Evolutionary conservation across 1,140 invertebrate species (phyloP).

Genomic region (Planococcus citri): DNA sequence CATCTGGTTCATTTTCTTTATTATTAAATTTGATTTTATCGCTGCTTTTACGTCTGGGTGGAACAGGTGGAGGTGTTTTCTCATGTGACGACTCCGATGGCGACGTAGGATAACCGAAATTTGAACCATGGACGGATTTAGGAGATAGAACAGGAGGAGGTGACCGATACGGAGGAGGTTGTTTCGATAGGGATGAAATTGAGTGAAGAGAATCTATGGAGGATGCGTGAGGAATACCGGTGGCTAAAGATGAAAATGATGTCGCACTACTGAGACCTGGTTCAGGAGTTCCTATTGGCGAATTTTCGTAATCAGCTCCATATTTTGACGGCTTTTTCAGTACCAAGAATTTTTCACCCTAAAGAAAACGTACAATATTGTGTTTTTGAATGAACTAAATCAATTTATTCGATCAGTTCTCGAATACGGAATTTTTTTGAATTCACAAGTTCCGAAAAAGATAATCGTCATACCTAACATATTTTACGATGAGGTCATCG

Average conservation of each 20-base stretch:
- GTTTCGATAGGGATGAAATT: slow-evolving; percentile 31
- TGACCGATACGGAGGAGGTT: slow-evolving; percentile 52
- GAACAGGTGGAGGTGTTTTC: slow-evolving; percentile 38
- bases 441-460: too few species aligned
- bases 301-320: slow-evolving; percentile 33
- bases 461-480: too few species aligned
- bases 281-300: slow-evolving; percentile 23
- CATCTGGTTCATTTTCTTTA: slow-evolving; percentile 35
- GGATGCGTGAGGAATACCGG: slow-evolving; percentile 16
- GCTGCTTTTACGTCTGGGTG: slow-evolving; percentile 41
- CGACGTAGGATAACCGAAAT: neutral
- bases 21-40: slow-evolving; percentile 39
- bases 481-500: too few species aligned
- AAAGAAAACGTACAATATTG: slow-evolving; percentile 26
- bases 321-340: slow-evolving; percentile 56
- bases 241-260: slow-evolving; percentile 21
- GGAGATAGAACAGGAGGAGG: slow-evolving; percentile 27
- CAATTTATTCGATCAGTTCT: too few species aligned
- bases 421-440: too few species aligned
- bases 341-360: slow-evolving; percentile 70
- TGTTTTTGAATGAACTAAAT: too few species aligned
- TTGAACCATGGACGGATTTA: slow-evolving; percentile 17
- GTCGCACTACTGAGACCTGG: slow-evolving; percentile 22
- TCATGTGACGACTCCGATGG: slow-evolving; percentile 23
- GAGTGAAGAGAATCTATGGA: slow-evolving; percentile 24